Conservation (phyloP, 2,113 vertebrate species). For the Silurus glanis region DNA sequence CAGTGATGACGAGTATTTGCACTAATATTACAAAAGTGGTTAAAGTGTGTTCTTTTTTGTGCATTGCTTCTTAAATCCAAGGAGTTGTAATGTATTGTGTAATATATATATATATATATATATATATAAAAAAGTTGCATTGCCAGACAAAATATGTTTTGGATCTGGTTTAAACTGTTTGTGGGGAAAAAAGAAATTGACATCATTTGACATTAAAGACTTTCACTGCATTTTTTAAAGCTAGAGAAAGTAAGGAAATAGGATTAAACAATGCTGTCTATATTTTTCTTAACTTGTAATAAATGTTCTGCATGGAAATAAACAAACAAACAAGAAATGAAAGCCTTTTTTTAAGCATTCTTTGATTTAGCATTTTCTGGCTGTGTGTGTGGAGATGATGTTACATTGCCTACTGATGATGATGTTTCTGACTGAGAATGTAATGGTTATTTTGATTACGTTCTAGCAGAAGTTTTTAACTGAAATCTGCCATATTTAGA, state of each 20-base stretch:
- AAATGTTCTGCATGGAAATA: not conserved
- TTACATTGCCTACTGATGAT: not conserved
- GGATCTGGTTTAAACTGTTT: not conserved
- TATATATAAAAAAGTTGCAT: not conserved
- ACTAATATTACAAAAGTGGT: slow-evolving; percentile 47
- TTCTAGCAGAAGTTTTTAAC: not conserved
- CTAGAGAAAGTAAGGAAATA: not conserved
- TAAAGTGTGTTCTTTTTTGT: not conserved
- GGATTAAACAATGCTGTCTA: not conserved
- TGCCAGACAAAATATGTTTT: not conserved
- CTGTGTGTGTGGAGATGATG: not conserved
- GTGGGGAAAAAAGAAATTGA: not conserved
- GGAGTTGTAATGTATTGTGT: not conserved
- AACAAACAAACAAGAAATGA: not conserved
- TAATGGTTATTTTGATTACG: not conserved
- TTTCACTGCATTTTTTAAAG: not conserved
- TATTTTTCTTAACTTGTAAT: slow-evolving; percentile 3
- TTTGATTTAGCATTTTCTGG: not conserved
- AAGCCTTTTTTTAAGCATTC: not conserved
- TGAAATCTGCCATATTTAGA: not conserved
- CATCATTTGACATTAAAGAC: not conserved
- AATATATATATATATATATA: not conserved
- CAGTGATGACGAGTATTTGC: slow-evolving; percentile 87
- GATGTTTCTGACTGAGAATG: not conserved
- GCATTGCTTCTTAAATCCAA: not conserved